These are phyloP conservation scores for Bambusicola thoracicus DNA, from an alignment of 2,113 vertebrate species.

Conservation along the genomic window DNA sequence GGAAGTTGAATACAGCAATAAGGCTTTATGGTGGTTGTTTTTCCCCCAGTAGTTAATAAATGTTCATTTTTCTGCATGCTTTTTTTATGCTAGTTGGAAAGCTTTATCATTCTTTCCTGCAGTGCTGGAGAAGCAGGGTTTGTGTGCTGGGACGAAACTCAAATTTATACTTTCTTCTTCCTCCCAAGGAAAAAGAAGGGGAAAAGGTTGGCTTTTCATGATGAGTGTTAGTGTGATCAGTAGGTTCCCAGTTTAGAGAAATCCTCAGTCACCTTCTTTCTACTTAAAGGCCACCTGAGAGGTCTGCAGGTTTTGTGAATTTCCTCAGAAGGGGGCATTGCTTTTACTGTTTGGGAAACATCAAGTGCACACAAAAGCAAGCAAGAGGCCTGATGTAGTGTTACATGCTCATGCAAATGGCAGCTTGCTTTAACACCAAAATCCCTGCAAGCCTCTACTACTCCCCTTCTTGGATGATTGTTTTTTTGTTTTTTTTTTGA, in stretches of 20 bases:
- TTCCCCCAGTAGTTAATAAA: not conserved
- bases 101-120: not conserved
- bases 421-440: not conserved
- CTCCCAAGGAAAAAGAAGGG: not conserved
- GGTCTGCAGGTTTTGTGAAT: not conserved
- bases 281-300: not conserved
- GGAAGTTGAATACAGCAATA: not conserved
- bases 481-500: not conserved
- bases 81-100: not conserved
- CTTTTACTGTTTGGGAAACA: not conserved
- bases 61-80: not conserved
- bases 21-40: not conserved
- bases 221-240: not conserved
- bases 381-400: not conserved
- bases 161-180: not conserved
- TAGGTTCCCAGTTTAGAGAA: not conserved
- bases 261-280: not conserved
- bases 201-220: not conserved
- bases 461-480: not conserved
- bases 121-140: not conserved
- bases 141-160: not conserved
- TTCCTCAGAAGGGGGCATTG: not conserved
- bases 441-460: not conserved
- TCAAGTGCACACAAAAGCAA: not conserved
- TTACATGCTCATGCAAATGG: not conserved